Percentiles rank a stretch among this genome's conserved stretches.
phyloP scores from a whole-genome alignment of 1,140 invertebrate species.

The Anthonomus grandis region DNA sequence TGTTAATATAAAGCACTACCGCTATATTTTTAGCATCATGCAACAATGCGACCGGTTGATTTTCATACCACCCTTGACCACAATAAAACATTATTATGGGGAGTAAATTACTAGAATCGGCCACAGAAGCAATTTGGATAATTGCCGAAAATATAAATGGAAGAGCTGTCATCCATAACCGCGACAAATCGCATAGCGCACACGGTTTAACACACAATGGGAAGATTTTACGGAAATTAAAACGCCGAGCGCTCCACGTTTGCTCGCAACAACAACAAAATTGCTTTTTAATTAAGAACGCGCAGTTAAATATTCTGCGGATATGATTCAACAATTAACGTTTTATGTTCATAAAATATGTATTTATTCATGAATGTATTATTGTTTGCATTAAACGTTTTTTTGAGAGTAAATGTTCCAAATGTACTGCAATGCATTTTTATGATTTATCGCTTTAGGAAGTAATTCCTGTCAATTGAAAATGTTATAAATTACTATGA shows the following conservation, averaged over 20 bases:
- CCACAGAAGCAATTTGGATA: not conserved
- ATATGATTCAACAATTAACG: no score
- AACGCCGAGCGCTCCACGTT: not conserved
- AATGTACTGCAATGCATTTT: no score
- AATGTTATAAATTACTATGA: no score
- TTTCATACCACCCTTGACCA: no score
- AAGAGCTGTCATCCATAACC: no score
- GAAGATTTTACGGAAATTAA: not conserved
- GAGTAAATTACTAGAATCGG: not conserved
- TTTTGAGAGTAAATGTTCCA: no score
- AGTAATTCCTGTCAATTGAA: no score
- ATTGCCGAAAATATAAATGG: not conserved
- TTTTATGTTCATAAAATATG: no score
- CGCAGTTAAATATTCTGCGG: not conserved
- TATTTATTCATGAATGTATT: no score
- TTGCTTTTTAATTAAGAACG: conserved; percentile 3
- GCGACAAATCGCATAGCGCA: not conserved
- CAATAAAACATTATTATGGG: no score
- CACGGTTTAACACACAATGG: not conserved
- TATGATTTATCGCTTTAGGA: no score
- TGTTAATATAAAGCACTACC: not conserved
- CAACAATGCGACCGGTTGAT: not conserved
- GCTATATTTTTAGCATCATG: not conserved
- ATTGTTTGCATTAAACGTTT: no score
- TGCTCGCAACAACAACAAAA: not conserved